Conservation (phyloP, 2,113 vertebrate genomes). For the Lathamus discolor region DNA sequence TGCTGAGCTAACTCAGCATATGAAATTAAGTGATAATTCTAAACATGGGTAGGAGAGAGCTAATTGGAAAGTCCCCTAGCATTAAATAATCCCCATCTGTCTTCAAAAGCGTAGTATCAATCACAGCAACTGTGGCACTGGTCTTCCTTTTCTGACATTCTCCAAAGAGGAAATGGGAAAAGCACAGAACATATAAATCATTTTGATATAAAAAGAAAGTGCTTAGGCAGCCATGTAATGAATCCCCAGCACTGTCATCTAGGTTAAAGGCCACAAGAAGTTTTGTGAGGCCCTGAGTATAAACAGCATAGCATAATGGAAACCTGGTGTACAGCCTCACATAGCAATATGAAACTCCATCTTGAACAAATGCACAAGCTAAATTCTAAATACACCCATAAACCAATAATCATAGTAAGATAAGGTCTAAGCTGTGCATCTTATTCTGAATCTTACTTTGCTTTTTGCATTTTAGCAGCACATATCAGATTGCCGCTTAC, state of each 20-base stretch:
- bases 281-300: neutral
- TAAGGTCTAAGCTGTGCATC: neutral
- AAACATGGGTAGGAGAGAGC: neutral
- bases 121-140: neutral
- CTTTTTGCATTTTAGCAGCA: neutral
- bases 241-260: slow-evolving; percentile 2
- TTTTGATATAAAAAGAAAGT: slow-evolving; percentile 49
- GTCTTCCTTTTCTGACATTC: slow-evolving; percentile 13
- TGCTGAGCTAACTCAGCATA: neutral
- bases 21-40: slow-evolving; percentile 26
- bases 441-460: neutral
- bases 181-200: slow-evolving; percentile 26
- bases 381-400: neutral
- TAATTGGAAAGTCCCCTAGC: slow-evolving; percentile 25
- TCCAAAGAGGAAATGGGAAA: slow-evolving; percentile 37
- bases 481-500: neutral
- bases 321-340: neutral
- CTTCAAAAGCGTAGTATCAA: slow-evolving; percentile 33
- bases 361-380: neutral
- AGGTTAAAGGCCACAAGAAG: slow-evolving; percentile 31
- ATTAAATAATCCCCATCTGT: slow-evolving; percentile 54
- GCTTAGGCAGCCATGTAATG: slow-evolving; percentile 38
- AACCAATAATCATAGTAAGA: neutral
- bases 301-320: neutral
- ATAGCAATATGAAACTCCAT: neutral